These are phyloP conservation scores for Tenthredo notha DNA, from an alignment of 2,888 invertebrate species.

Conservation along the genomic window DNA sequence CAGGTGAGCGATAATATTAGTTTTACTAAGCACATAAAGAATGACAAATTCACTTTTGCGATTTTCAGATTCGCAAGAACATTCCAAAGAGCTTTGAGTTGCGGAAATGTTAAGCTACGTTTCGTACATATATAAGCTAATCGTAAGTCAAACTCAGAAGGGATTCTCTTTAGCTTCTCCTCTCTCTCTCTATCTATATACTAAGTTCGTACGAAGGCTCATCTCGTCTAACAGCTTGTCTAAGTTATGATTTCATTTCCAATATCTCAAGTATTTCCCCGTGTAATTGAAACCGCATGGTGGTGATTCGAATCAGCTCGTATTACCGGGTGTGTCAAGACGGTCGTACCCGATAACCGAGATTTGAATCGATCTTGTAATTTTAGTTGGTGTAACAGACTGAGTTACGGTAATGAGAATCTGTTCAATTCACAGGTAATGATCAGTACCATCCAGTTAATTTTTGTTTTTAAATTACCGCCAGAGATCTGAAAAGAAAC, in stretches of 20 bases:
- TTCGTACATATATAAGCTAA: not conserved
- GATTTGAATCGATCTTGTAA: not conserved
- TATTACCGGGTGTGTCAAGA: constrained; percentile 20
- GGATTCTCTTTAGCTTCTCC: not conserved
- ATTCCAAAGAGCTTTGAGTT: not conserved
- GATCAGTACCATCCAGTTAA: not conserved
- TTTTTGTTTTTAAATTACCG: not conserved
- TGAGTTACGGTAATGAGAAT: not conserved
- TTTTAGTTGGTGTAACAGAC: not conserved
- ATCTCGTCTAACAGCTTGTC: constrained; percentile 28
- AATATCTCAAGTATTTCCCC: constrained; percentile 40
- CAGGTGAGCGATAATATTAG: not conserved
- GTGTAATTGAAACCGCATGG: constrained; percentile 31
- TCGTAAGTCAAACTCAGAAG: not conserved
- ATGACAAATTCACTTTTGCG: not conserved
- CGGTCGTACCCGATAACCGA: constrained; percentile 12
- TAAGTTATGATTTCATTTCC: constrained; percentile 49
- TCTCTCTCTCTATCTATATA: not conserved
- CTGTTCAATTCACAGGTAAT: not conserved
- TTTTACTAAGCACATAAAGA: not conserved
- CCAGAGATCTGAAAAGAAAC: not conserved
- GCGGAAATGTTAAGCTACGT: not conserved
- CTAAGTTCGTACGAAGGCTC: constrained; percentile 8
- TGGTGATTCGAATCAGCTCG: constrained; percentile 9
- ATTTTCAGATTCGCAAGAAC: not conserved